Evolutionary conservation across 2,113 vertebrate species (phyloP).

Genomic region (Danionella cerebrum): DNA sequence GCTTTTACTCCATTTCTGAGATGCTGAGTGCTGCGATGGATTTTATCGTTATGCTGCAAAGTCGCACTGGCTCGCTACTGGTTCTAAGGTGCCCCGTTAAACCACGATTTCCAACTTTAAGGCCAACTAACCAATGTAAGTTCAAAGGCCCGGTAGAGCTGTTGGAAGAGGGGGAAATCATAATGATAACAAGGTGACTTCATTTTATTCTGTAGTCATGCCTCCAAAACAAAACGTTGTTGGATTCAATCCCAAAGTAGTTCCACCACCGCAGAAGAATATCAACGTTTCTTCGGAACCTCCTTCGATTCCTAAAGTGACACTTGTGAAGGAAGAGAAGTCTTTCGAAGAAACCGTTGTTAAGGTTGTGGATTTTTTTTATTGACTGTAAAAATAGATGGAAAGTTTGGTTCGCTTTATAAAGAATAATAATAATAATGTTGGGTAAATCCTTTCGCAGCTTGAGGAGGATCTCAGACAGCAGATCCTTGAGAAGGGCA

Average conservation of each 20-base stretch:
- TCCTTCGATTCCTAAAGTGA: neutral
- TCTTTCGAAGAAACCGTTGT: slow-evolving; percentile 45
- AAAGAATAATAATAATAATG: too few species aligned
- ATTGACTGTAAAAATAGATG: too few species aligned
- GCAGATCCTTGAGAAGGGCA: slow-evolving; percentile 68
- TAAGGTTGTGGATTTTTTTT: slow-evolving; percentile 50
- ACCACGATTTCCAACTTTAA: neutral
- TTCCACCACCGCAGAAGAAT: neutral
- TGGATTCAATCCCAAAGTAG: neutral
- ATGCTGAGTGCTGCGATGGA: slow-evolving; percentile 68
- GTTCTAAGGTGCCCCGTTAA: slow-evolving; percentile 50
- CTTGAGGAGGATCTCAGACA: slow-evolving; percentile 69
- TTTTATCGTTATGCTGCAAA: slow-evolving; percentile 64
- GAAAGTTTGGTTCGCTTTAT: too few species aligned
- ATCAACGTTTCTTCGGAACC: neutral
- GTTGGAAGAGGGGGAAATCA: too few species aligned
- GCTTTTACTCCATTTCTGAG: slow-evolving; percentile 77
- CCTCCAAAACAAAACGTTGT: neutral
- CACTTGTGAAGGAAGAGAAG: neutral
- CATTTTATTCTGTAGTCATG: neutral
- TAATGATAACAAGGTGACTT: neutral
- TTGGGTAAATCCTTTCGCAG: slow-evolving; percentile 44
- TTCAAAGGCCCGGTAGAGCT: too few species aligned
- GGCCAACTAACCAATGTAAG: too few species aligned
- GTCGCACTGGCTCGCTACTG: slow-evolving; percentile 71